Percentiles rank a stretch among this genome's conserved stretches.
Conservation (phyloP, 64 coral and sea anemone genomes). For the Cladopsammia gracilis region DNA sequence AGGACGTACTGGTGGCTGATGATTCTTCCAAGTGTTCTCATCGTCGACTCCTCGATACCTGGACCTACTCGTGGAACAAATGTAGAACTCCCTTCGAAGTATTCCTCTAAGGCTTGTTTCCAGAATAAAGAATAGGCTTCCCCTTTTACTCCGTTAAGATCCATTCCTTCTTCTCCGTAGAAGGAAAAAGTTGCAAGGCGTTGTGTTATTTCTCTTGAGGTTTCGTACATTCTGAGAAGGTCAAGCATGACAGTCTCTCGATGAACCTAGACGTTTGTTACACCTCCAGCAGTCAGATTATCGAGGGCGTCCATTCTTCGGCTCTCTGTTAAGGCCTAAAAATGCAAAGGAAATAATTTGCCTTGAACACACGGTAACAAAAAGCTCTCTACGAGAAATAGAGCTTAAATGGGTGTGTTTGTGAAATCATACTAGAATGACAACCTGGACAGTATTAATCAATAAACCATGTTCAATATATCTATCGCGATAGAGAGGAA, state of each 20-base stretch:
- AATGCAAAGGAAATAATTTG: no score
- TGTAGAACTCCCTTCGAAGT: slow-evolving; percentile 56
- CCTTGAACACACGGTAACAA: no score
- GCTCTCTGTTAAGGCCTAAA: no score
- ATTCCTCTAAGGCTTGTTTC: slow-evolving; percentile 51
- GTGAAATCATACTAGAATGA: no score
- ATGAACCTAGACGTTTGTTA: not conserved
- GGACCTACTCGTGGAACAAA: slow-evolving; percentile 57
- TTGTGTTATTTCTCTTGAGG: not conserved
- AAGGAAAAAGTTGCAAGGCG: not conserved
- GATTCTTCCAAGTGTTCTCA: no score
- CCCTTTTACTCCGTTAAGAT: slow-evolving; percentile 53
- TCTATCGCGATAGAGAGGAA: no score
- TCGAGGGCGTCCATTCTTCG: no score
- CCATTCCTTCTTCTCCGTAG: slow-evolving; percentile 45
- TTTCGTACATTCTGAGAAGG: slow-evolving; percentile 12
- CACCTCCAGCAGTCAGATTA: no score
- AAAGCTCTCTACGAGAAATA: no score
- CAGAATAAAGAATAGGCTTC: slow-evolving; percentile 39
- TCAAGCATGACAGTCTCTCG: not conserved
- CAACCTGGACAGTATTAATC: no score
- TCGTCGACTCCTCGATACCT: slow-evolving; percentile 11
- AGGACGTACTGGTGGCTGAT: slow-evolving; percentile 66
- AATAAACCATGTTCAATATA: no score
- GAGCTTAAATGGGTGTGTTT: no score